A percentile compares a stretch with the other conserved stretches of the same genome.
phyloP scores from a whole-genome alignment of 1,140 invertebrate species.

The Zaprionus capensis region DNA sequence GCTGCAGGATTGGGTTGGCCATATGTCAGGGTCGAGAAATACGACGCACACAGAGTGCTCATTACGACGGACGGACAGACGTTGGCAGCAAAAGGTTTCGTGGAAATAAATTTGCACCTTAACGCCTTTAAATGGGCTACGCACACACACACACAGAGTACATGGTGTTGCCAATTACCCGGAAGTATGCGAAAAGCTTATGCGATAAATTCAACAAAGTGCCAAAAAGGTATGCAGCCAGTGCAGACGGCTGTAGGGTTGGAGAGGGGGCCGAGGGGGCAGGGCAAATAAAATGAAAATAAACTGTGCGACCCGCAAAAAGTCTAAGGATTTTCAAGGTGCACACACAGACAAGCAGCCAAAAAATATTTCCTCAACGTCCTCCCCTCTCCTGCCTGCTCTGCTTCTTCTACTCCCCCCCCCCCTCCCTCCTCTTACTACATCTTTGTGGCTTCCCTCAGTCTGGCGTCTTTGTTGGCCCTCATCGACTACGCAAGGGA shows the following conservation, averaged over 20 bases:
- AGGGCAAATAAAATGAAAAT: conserved; percentile 43
- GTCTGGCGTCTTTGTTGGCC: conserved; percentile 63
- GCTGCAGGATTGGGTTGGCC: conserved; percentile 16
- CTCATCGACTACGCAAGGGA: conserved; percentile 3
- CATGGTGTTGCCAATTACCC: conserved; percentile 80
- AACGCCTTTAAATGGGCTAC: conserved; percentile 79
- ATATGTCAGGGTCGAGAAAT: conserved; percentile 76
- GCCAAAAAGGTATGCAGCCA: conserved; percentile 76
- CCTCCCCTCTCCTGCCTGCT: background rate
- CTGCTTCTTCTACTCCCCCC: background rate
- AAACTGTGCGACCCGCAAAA: conserved; percentile 46
- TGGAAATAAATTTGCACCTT: conserved; percentile 81
- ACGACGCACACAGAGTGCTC: conserved; percentile 72
- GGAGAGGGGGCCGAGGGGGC: conserved; percentile 10
- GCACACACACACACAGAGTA: conserved; percentile 48
- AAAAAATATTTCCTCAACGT: conserved; percentile 51
- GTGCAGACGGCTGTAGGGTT: conserved; percentile 17
- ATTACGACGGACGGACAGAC: conserved; percentile 52
- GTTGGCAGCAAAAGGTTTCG: conserved; percentile 66
- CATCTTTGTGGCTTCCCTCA: conserved; percentile 65
- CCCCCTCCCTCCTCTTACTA: background rate
- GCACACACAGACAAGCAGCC: conserved; percentile 58
- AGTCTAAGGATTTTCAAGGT: conserved; percentile 68
- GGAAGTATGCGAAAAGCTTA: conserved; percentile 82
- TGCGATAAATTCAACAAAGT: conserved; percentile 81